Base-by-base conservation (phyloP, 2,888 invertebrate genomes). In the Himalopsyche kuldschensis region DNA sequence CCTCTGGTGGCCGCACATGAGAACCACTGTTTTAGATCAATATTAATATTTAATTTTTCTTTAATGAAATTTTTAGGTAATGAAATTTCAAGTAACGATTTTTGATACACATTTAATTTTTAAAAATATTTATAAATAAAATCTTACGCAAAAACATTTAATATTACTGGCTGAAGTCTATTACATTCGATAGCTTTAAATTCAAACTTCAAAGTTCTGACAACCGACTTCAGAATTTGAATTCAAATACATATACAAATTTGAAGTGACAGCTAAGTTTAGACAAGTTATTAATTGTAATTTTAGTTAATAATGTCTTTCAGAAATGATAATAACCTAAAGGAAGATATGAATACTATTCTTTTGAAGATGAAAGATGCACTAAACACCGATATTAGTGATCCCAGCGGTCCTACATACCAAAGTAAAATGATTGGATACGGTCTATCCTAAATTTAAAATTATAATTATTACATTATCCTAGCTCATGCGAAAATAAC, bases 391-490 rank as follows among this genome's bases (percentile, higher is more conserved):
- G 82, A 82, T 75, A 79, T 48, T 2, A 81, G 84, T 30, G 86
- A 86, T 82, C 91, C 91, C 1, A 90, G 88, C 86, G 91, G 90
- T 79, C 89, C 90, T 0, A 91, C 91, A 87, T 92, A 92, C 87
- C 90, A 92, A 88, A 90, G 92, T 92, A 88, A 90, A 90, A 86
- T 31, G n/a, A 78, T 63, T 48, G 6, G 0, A 30, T 5, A 4
- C 30, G 6, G 1, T 6, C 24, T 41, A 10, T 48, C 10, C 17
- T 17, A 10, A 47, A n/a, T 11, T n/a, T 75, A 41, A 69, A n/a
- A 55, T 48, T 31, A 30, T 81, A 11, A 77, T 77, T 46, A 78
- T 3, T 2, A n/a, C n/a, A n/a, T 3, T 15, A 30, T 8, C 63
- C 20, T 32, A n/a, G n/a, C n/a, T n/a, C n/a, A n/a, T n/a, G n/a